A percentile compares a stretch with the other conserved stretches of the same genome.
phyloP scores from a whole-genome alignment of 2,113 vertebrate species.

The Oreochromis tanganicae region DNA sequence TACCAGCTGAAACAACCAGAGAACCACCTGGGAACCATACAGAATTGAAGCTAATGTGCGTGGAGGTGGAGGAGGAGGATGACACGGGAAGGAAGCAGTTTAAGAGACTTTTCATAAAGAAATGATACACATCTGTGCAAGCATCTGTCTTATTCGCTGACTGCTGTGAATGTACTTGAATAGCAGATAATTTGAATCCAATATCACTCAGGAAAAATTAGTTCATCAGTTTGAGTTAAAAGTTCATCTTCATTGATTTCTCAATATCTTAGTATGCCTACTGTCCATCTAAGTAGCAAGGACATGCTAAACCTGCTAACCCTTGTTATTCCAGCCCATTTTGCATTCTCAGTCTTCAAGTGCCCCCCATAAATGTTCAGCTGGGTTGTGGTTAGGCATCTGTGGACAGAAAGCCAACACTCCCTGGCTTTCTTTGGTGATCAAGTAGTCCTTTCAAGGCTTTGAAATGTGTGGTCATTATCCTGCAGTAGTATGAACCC shows the following conservation, averaged over 20 bases:
- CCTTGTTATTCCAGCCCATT: background rate
- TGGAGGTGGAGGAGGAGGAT: background rate
- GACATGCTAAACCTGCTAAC: background rate
- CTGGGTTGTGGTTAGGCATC: background rate
- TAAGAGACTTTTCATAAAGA: conserved; percentile 1
- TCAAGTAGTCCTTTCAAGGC: background rate
- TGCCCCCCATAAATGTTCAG: background rate
- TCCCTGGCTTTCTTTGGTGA: background rate
- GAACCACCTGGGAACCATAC: conserved; percentile 10
- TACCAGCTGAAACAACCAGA: conserved; percentile 9
- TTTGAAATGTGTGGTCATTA: background rate
- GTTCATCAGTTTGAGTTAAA: background rate
- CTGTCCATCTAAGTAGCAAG: background rate
- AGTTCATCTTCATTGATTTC: background rate
- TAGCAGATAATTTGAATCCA: background rate
- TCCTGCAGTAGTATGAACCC: background rate
- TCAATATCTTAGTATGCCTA: background rate
- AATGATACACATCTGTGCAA: background rate
- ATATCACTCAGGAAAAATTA: background rate
- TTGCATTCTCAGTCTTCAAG: background rate
- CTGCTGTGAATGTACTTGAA: background rate
- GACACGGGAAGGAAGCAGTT: background rate
- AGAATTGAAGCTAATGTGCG: background rate
- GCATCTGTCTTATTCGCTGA: background rate
- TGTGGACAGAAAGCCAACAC: background rate